These are phyloP conservation scores for Malurus leucopterus DNA, from an alignment of 2,797 vertebrate species.

Conservation along the genomic window DNA sequence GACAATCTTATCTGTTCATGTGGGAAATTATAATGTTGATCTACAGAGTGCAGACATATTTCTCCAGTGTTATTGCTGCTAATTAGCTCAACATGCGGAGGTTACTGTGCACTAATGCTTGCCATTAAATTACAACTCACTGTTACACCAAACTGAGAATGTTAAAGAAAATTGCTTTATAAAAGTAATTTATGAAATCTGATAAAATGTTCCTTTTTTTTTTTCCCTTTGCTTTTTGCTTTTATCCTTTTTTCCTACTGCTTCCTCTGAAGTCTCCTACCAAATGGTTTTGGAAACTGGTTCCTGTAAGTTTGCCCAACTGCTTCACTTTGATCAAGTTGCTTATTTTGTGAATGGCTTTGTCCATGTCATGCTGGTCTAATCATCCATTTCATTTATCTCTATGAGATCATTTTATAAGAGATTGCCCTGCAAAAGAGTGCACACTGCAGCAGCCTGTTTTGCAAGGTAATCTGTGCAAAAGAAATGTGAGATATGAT, in stretches of 20 bases:
- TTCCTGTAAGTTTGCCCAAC: conserved; percentile 92
- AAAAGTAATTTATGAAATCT: conserved; percentile 55
- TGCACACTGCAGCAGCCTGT: not conserved
- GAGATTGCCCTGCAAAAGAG: not conserved
- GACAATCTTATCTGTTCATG: not conserved
- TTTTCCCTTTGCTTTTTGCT: conserved; percentile 62
- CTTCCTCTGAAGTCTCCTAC: conserved; percentile 93
- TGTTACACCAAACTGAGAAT: conserved; percentile 24
- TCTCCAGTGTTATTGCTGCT: conserved; percentile 24
- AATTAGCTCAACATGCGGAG: not conserved
- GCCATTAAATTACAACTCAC: conserved; percentile 1
- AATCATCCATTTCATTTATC: conserved; percentile 17
- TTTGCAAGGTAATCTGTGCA: not conserved
- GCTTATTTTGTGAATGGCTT: conserved; percentile 34
- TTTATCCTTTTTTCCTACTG: conserved; percentile 67
- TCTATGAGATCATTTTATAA: not conserved
- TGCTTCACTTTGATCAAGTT: conserved; percentile 45
- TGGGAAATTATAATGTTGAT: conserved; percentile 7
- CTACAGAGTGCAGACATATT: not conserved
- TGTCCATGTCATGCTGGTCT: conserved; percentile 43
- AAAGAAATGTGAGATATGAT: not conserved
- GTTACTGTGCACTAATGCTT: conserved; percentile 19
- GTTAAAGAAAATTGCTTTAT: conserved; percentile 28
- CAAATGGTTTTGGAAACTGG: conserved; percentile 99
- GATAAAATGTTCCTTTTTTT: conserved; percentile 68